Evolutionary conservation across 2,797 vertebrate species (phyloP).

Genomic region (Anniella stebbinsi): DNA sequence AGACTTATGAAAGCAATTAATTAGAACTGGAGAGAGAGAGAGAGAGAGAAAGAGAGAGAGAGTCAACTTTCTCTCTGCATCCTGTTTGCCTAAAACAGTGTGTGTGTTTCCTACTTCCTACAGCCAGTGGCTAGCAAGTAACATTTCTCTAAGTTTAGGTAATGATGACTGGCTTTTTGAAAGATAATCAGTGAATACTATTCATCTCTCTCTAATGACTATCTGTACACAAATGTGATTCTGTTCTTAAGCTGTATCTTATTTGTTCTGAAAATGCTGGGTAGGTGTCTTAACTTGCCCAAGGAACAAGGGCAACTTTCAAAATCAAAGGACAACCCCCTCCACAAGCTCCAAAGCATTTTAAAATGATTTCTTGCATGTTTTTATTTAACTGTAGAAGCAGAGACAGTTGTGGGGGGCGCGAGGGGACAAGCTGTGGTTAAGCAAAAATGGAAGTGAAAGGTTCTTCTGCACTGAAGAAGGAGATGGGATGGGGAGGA

Average conservation of each 20-base stretch:
- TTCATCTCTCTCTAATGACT: not conserved
- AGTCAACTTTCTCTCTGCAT: not conserved
- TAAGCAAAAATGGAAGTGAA: not conserved
- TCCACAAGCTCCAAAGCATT: not conserved
- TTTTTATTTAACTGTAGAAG: not conserved
- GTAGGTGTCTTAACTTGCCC: not conserved
- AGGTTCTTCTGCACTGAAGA: not conserved
- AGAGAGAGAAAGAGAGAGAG: not conserved
- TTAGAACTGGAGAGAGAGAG: not conserved
- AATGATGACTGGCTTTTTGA: not conserved
- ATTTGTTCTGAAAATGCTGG: conserved; percentile 26
- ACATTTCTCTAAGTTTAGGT: not conserved
- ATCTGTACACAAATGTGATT: not conserved
- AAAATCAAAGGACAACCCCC: conserved; percentile 20
- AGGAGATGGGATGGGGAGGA: not conserved
- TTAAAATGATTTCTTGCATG: conserved; percentile 26
- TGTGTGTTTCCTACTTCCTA: not conserved
- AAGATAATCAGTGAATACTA: not conserved
- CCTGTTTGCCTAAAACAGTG: not conserved
- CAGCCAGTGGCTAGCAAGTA: not conserved
- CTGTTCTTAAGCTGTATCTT: conserved; percentile 15
- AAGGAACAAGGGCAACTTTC: conserved; percentile 27
- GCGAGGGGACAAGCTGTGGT: not conserved
- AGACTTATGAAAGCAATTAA: conserved; percentile 11
- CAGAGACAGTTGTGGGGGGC: not conserved